Evolutionary conservation across 2,797 vertebrate species (phyloP).

Genomic region (Mastacembelus armatus): DNA sequence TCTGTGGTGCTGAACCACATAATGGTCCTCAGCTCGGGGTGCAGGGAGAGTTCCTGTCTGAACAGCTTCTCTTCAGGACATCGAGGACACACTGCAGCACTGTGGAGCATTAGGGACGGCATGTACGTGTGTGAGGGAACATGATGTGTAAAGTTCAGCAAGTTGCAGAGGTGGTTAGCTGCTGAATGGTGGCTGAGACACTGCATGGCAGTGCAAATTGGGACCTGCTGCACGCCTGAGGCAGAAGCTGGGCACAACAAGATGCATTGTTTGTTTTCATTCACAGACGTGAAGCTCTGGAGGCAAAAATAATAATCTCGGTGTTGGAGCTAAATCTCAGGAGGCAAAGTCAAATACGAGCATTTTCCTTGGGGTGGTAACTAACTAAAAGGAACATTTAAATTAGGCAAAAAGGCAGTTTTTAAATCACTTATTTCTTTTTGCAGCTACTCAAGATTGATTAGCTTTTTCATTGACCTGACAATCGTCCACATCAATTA

Average conservation of each 20-base stretch:
- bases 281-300: constrained; percentile 14
- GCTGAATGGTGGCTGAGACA: constrained; percentile 39
- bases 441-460: too few relatives aligned
- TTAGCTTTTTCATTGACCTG: constrained; percentile 3
- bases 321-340: constrained; percentile 12
- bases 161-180: constrained; percentile 42
- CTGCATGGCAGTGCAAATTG: constrained; percentile 23
- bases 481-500: background rate
- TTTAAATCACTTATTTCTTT: constrained; percentile 4
- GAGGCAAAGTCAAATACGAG: constrained; percentile 18
- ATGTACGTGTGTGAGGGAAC: background rate
- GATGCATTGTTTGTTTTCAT: constrained; percentile 44
- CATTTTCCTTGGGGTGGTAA: constrained; percentile 5
- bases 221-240: constrained; percentile 30
- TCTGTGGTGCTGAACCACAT: constrained; percentile 40
- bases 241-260: constrained; percentile 29
- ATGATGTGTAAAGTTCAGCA: constrained; percentile 12
- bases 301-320: constrained; percentile 27
- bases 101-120: background rate
- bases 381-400: constrained; percentile 13
- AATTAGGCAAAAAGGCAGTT: background rate
- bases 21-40: constrained; percentile 20
- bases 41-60: constrained; percentile 33
- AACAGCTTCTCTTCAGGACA: constrained; percentile 48
- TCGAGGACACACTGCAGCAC: constrained; percentile 19